Base-by-base conservation (phyloP, 2,797 vertebrate genomes). In the Psittacula derbiana region DNA sequence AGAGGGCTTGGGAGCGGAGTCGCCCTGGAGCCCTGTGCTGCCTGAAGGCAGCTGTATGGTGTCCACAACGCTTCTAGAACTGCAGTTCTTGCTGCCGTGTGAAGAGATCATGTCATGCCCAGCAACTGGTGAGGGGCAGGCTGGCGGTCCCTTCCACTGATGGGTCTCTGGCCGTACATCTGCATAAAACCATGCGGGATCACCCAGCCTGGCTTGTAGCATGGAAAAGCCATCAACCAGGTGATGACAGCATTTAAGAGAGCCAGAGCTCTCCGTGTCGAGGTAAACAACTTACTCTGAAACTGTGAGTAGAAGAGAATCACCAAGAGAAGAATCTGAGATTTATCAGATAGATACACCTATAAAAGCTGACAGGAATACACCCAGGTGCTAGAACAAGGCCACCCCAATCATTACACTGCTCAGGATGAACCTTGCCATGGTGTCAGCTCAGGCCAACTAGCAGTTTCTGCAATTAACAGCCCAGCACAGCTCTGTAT, bases 21-120 rank as follows among this genome's bases (percentile, higher is more conserved):
- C 2, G 4, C 23, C 30, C 30, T 0, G 0, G 31, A 44, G 31
- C 23, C 33, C n/a, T 33, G 16, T 0, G 0, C 41, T 58, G 31
- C 13, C 38, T 5, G 15, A 31, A 12, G 20, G 27, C 3, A 17
- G 28, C 58, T 55, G 14, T 1, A 0, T 24, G n/a, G 8, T 16
- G 53, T 16, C 27, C 57, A 20, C 11, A 7, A 2, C 1, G 1
- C 21, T 28, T 52, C 55, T 38, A 13, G 38, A 80, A 57, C 25
- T 80, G n/a, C 46, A 31, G 17, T 13, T 40, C 27, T 36, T 36
- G n/a, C 46, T 52, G 47, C 38, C 36, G 3, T 0, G 0, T 11
- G 53, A 67, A 60, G 52, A 83, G 71, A 44, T 33, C 2, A 0
- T 3, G 1, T 57, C 58, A 6, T 0, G 0, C 10, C n/a, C 0